A percentile compares a stretch with the other conserved stretches of the same genome.
Evolutionary conservation across 2,113 vertebrate species (phyloP).

Genomic region (Strigops habroptila): DNA sequence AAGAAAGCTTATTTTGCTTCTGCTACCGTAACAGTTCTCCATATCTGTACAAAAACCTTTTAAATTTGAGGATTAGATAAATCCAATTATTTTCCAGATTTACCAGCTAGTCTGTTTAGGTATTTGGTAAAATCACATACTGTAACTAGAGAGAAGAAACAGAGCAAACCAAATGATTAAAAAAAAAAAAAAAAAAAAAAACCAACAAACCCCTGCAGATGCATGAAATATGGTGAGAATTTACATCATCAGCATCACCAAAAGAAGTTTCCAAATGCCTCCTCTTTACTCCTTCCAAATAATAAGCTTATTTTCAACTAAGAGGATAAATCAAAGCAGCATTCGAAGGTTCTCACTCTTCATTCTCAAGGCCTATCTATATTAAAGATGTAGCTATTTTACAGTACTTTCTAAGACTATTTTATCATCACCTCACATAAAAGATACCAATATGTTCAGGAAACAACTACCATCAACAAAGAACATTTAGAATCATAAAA

Average conservation of each 20-base stretch:
- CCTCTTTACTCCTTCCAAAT: background rate
- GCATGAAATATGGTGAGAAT: background rate
- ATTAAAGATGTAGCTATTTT: background rate
- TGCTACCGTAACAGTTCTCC: background rate
- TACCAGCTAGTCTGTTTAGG: background rate
- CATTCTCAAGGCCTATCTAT: background rate
- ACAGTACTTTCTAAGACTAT: background rate
- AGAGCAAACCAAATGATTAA: background rate
- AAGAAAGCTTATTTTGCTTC: background rate
- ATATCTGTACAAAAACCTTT: rapidly evolving
- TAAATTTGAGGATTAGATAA: conserved; percentile 32
- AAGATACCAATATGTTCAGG: background rate
- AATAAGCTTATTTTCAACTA: conserved; percentile 37
- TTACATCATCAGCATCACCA: background rate
- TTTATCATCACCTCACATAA: background rate
- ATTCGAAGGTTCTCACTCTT: background rate
- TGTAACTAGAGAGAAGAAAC: background rate
- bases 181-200: background rate
- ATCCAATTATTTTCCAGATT: conserved; percentile 31
- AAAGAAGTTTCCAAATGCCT: background rate
- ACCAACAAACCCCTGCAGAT: background rate
- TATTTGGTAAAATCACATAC: background rate
- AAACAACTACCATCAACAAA: background rate
- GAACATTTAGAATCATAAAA: background rate
- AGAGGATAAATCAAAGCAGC: conserved; percentile 46